A percentile compares a stretch with the other conserved stretches of the same genome.
Evolutionary conservation across 1,140 invertebrate species (phyloP).

Genomic region (Periplaneta americana): DNA sequence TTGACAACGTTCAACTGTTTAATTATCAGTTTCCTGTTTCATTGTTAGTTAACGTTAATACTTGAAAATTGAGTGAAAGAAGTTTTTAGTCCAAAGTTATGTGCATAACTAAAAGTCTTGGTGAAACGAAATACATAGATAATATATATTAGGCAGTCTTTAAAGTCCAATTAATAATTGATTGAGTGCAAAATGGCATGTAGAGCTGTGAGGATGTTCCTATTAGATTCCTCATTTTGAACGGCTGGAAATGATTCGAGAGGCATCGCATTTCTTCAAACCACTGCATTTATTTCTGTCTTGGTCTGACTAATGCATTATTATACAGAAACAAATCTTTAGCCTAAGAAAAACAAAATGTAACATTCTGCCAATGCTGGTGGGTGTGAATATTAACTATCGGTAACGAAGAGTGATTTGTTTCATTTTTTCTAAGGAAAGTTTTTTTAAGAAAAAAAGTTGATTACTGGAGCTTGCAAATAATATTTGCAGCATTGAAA

Average conservation of each 20-base stretch:
- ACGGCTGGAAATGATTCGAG: neutral
- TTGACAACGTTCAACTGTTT: neutral
- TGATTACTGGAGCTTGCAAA: slow-evolving; percentile 2
- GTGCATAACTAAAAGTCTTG: neutral
- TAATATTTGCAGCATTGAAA: slow-evolving; percentile 1
- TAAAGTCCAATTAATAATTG: neutral
- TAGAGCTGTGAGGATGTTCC: slow-evolving; percentile 1
- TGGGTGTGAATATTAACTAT: neutral
- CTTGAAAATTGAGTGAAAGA: neutral
- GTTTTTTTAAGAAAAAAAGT: slow-evolving; percentile 3
- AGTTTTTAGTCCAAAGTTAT: neutral
- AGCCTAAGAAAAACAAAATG: slow-evolving; percentile 2
- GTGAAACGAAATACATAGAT: neutral
- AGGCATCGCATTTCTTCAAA: slow-evolving; percentile 6
- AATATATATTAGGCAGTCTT: neutral
- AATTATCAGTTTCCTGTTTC: neutral
- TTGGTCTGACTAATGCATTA: neutral
- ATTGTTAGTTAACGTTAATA: slow-evolving; percentile 2
- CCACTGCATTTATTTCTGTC: slow-evolving; percentile 5
- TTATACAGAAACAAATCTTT: neutral
- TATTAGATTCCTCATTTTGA: slow-evolving; percentile 9
- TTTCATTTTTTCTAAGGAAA: slow-evolving; percentile 9
- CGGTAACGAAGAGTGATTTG: neutral
- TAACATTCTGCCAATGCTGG: neutral
- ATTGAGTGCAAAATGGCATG: slow-evolving; percentile 6